These are phyloP conservation scores for Hydraecia micacea DNA, from an alignment of 2,888 invertebrate genomes.

Conservation along the genomic window DNA sequence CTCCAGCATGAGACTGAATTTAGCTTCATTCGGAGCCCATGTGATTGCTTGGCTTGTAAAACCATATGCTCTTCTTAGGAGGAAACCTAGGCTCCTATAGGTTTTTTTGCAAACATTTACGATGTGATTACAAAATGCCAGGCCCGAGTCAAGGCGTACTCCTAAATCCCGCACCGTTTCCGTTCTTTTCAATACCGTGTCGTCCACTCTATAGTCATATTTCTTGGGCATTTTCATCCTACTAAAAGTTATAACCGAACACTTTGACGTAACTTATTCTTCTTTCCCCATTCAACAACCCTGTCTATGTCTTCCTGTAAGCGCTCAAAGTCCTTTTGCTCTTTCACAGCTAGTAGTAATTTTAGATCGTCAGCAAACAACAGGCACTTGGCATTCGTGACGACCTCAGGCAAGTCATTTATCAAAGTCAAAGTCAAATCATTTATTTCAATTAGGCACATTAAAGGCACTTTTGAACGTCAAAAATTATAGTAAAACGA, in stretches of 20 bases:
- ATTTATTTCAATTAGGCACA: too few relatives aligned
- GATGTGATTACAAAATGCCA: background rate
- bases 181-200: background rate
- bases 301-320: background rate
- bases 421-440: too few relatives aligned
- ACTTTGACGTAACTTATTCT: constrained; percentile 1
- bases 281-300: background rate
- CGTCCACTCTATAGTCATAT: background rate
- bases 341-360: too few relatives aligned
- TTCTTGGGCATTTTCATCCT: background rate
- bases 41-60: too few relatives aligned
- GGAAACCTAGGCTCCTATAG: background rate
- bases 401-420: too few relatives aligned
- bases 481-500: too few relatives aligned
- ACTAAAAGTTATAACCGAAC: background rate
- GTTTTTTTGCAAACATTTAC: background rate
- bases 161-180: background rate
- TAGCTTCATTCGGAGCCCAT: background rate
- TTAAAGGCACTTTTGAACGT: too few relatives aligned
- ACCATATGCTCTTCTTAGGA: background rate
- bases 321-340: too few relatives aligned
- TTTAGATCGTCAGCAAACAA: too few relatives aligned
- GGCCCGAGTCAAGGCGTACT: background rate
- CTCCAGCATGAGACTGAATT: constrained; percentile 2
- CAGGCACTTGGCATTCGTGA: too few relatives aligned